A percentile compares a stretch with the other conserved stretches of the same genome.
These are phyloP conservation scores for Microcaecilia unicolor DNA, from an alignment of 2,797 vertebrate species.

Conservation along the genomic window DNA sequence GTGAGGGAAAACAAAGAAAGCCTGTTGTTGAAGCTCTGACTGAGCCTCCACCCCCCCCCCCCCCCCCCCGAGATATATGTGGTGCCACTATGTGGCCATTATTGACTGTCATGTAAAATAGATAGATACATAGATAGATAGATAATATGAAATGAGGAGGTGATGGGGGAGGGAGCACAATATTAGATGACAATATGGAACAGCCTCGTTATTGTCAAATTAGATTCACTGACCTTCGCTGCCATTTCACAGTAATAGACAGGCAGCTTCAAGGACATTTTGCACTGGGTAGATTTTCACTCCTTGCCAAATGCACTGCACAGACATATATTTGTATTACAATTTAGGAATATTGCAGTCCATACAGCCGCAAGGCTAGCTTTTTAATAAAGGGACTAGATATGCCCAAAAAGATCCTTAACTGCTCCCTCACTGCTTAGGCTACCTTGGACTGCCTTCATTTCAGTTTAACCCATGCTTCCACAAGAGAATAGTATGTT, in stretches of 20 bases:
- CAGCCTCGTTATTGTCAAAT: slow-evolving; percentile 35
- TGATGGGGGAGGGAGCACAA: background rate
- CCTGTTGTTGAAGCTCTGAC: slow-evolving; percentile 13
- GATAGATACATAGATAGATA: too few species aligned
- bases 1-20: slow-evolving; percentile 14
- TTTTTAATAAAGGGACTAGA: too few species aligned
- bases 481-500: too few species aligned
- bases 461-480: too few species aligned
- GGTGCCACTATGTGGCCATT: slow-evolving; percentile 20
- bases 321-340: too few species aligned
- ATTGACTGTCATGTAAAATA: slow-evolving; percentile 4
- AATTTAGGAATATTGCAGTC: background rate
- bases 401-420: too few species aligned
- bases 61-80: slow-evolving; percentile 3
- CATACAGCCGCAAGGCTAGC: background rate
- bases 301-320: slow-evolving; percentile 12
- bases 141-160: too few species aligned
- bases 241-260: slow-evolving; percentile 23
- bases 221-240: slow-evolving; percentile 50
- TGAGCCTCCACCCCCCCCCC: too few species aligned
- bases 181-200: slow-evolving; percentile 6
- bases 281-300: slow-evolving; percentile 17
- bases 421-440: too few species aligned
- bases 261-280: slow-evolving; percentile 35
- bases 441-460: too few species aligned